These are phyloP conservation scores for Zaprionus taronus DNA, from an alignment of 1,140 invertebrate genomes.

Conservation along the genomic window DNA sequence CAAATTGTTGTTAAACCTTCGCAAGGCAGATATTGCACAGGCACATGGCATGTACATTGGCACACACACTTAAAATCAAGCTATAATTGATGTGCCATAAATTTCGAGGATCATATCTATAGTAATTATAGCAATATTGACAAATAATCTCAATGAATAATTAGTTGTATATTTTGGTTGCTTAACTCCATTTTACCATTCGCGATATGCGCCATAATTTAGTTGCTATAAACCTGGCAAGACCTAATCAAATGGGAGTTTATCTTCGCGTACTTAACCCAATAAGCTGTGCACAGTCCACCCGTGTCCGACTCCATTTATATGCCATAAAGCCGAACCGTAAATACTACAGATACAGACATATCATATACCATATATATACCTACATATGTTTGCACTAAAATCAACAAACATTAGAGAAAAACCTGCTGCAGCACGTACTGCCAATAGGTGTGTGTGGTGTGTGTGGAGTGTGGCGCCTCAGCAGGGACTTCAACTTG, in stretches of 20 bases:
- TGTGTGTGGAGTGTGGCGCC: background rate
- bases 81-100: background rate
- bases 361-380: background rate
- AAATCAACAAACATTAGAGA: constrained; percentile 18
- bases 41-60: background rate
- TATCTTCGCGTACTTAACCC: constrained; percentile 10
- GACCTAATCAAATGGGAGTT: constrained; percentile 3
- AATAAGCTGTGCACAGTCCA: background rate
- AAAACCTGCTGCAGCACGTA: constrained; percentile 13
- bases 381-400: background rate
- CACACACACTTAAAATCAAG: background rate
- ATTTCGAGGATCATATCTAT: background rate
- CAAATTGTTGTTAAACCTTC: background rate
- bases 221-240: background rate
- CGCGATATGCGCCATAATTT: background rate
- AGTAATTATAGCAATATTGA: background rate
- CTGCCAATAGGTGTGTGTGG: background rate
- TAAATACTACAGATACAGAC: constrained; percentile 9
- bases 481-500: constrained; percentile 27
- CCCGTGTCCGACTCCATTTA: background rate
- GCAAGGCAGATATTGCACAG: background rate
- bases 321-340: constrained; percentile 4
- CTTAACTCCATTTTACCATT: background rate
- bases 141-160: background rate
- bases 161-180: constrained; percentile 1